Evolutionary conservation across 2,113 vertebrate genomes (phyloP).

Genomic region (Ctenomys sociabilis): DNA sequence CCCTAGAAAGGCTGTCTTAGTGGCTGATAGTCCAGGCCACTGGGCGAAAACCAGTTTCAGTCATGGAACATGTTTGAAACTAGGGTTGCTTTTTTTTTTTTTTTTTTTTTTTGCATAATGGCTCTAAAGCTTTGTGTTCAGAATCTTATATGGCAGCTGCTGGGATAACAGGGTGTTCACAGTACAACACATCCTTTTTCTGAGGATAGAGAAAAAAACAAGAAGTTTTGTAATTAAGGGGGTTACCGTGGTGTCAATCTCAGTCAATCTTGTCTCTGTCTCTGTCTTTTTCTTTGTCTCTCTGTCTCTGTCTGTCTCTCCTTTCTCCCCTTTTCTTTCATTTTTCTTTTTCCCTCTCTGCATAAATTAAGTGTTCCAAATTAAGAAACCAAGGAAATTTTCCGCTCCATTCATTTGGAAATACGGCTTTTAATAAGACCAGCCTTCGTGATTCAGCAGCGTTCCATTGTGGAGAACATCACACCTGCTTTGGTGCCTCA

Average conservation of each 20-base stretch:
- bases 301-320: no score
- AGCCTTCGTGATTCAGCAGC: not conserved
- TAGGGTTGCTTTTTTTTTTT: not conserved
- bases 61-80: not conserved
- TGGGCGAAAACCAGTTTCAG: not conserved
- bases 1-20: not conserved
- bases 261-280: no score
- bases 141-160: not conserved
- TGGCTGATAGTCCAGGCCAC: not conserved
- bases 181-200: not conserved
- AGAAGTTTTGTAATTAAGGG: not conserved
- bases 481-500: not conserved
- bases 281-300: not conserved
- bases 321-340: not conserved
- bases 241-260: not conserved
- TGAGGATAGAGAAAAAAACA: not conserved
- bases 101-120: not conserved
- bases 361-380: not conserved
- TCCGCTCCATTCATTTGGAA: conserved; percentile 6
- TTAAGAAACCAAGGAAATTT: conserved; percentile 5
- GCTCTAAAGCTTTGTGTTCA: not conserved
- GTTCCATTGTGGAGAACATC: not conserved
- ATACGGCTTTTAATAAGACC: conserved; percentile 23
- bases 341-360: not conserved
- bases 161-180: not conserved